Evolutionary conservation across 2,888 invertebrate species (phyloP), one percentile per base, ranked within the genome.

Genomic region (Choreutis nemorana): DNA sequence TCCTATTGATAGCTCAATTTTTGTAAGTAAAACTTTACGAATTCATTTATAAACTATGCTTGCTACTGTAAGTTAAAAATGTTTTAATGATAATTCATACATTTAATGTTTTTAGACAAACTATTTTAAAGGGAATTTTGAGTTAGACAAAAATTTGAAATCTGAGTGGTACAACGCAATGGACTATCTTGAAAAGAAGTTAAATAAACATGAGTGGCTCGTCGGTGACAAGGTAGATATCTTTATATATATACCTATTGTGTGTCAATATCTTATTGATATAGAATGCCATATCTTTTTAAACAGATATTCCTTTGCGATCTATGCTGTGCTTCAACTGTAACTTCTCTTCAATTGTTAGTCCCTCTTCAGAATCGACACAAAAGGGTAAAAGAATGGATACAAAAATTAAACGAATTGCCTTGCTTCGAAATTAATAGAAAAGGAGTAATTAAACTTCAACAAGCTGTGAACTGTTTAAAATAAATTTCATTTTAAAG

Each of bases 1-100:
- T 47, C 80, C 81, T 1, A 52, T 81, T 20, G 73, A 84, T 36
- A 73, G 77, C 30, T 62, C 55, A 22, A 64, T 83, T 40, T 65
- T 77, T 43, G 84, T 84, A 63, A 66, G 81, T 56, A n/a, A 14
- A n/a, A n/a, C n/a, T n/a, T n/a, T n/a, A n/a, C n/a, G n/a, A n/a
- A n/a, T n/a, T n/a, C n/a, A n/a, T 24, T 10, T n/a, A 23, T 24
- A 11, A 26, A 3, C 13, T 7, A 13, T 24, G 8, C 3, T 11
- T 5, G 6, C 14, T 14, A 6, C 4, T n/a, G 8, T 3, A 2
- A 11, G 2, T 6, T 3, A 12, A 29, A 7, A 14, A 11, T 7
- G 14, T 12, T 5, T 24, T 24, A 13, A 6, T 24, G 10, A 6
- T 6, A 4, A 8, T 24, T 8, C 13, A 7, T 11, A 23, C 6